Conservation (phyloP, 2,888 invertebrate genomes). For the Mythimna pallens region DNA sequence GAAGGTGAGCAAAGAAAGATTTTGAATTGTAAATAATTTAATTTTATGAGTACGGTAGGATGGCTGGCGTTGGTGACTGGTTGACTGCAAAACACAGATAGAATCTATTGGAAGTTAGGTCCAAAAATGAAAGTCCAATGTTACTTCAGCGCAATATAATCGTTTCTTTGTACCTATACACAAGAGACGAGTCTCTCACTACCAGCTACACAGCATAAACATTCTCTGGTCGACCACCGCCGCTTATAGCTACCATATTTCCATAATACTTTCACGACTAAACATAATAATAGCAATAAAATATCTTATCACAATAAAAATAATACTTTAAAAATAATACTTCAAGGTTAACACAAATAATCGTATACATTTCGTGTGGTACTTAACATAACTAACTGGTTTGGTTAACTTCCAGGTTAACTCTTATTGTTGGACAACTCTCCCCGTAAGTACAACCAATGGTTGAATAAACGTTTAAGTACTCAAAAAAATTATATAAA, state of each 20-base stretch:
- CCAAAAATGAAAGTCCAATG: constrained; percentile 64
- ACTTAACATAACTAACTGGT: constrained; percentile 73
- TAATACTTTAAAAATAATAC: constrained; percentile 90
- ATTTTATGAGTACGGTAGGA: background rate
- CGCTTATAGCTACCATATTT: constrained; percentile 85
- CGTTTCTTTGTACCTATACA: constrained; percentile 89
- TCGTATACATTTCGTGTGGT: constrained; percentile 86
- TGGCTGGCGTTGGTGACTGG: background rate
- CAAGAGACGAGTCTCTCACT: constrained; percentile 80
- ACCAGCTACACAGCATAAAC: constrained; percentile 87
- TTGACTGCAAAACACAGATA: background rate
- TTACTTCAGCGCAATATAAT: constrained; percentile 88
- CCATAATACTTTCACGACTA: constrained; percentile 86
- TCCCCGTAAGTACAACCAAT: constrained; percentile 76
- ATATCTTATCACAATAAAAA: constrained; percentile 89
- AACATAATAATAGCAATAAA: constrained; percentile 84
- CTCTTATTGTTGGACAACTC: constrained; percentile 68
- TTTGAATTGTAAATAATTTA: background rate
- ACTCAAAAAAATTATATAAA: constrained; percentile 73
- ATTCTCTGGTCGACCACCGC: constrained; percentile 81
- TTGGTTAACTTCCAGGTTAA: constrained; percentile 72
- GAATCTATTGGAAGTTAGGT: constrained; percentile 18
- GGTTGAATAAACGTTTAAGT: constrained; percentile 75
- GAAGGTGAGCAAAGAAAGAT: background rate
- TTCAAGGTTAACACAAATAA: constrained; percentile 83